Evolutionary conservation across 2,113 vertebrate species (phyloP).

Genomic region (Boulengeromyrus knoepffleri): DNA sequence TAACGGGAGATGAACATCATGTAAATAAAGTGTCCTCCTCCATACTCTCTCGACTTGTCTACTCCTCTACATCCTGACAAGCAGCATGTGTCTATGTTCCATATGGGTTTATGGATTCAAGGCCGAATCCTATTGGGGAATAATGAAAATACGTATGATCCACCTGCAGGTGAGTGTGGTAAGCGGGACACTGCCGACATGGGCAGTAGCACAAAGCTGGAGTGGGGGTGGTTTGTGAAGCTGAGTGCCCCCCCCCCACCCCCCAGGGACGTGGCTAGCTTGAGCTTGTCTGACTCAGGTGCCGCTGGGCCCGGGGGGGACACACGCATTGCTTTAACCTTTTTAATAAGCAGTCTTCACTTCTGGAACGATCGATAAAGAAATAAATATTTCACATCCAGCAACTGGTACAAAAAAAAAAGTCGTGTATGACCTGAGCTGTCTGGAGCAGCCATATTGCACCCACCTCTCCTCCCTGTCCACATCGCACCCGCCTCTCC

Average conservation of each 20-base stretch:
- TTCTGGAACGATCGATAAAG: not conserved
- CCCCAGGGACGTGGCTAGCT: not conserved
- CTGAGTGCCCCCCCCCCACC: not conserved
- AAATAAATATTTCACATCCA: slow-evolving; percentile 7
- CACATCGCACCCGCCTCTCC: too few species aligned
- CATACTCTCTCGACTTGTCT: not conserved
- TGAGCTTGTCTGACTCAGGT: not conserved
- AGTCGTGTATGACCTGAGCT: not conserved
- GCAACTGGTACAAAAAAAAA: not conserved
- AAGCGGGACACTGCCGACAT: not conserved
- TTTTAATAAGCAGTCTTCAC: not conserved
- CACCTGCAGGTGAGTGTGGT: not conserved
- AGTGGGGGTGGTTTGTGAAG: not conserved
- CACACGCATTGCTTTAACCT: not conserved
- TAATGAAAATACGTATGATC: not conserved
- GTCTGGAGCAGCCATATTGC: not conserved
- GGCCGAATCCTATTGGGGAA: not conserved
- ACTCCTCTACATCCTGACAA: not conserved
- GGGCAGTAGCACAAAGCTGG: not conserved
- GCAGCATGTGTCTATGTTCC: not conserved
- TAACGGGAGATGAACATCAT: not conserved
- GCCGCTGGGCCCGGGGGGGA: not conserved
- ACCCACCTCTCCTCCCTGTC: too few species aligned
- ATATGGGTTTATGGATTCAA: not conserved
- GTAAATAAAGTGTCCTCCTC: not conserved